Base-by-base conservation (phyloP, 2,888 invertebrate genomes). In the Aproaerema taeniolella region DNA sequence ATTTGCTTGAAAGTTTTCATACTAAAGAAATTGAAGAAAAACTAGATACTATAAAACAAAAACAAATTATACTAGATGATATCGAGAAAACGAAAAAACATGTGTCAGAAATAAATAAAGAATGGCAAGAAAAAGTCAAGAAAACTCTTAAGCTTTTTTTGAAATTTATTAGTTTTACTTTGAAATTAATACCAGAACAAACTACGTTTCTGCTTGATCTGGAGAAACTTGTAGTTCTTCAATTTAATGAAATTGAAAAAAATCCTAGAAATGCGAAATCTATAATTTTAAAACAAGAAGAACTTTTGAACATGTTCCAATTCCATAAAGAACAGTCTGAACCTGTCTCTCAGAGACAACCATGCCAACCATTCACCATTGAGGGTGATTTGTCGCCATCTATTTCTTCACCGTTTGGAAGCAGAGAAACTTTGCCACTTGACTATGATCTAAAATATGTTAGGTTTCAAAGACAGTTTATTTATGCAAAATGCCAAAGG, bases 181-280 rank as follows among this genome's bases (percentile, higher is more conserved):
- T 86, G 10, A 78, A 81, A 49, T 48, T 86, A 39, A 50, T 86
- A 38, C 86, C 86, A 14, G 83, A 86, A 53, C 86, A 86, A 58
- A 54, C 74, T 10, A 65, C 70, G 1, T 86, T 86, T 56, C 59
- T 86, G 36, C 54, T 86, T 26, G 73, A 86, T 49, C 65, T 86
- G 33, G 74, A 86, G 58, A 80, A 75, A 55, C 62, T 86, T 69
- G 67, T 85, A 13, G 61, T 82, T 16, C 58, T 86, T 39, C 86
- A 86, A 52, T 47, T 86, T 33, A 78, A 78, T 50, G 83, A 86
- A 63, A 68, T 86, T 12, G 62, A 70, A 51, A 78, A 70, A 50
- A 43, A 52, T n/a, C 75, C 75, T 3, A 38, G 50, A 31, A 48
- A 49, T 2, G 43, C 39, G 14, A 35, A 61, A 14, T 55, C 69